phyloP scores from a whole-genome alignment of 37 sponge, comb jelly and placozoan species.

The Mnemiopsis leidyi region DNA sequence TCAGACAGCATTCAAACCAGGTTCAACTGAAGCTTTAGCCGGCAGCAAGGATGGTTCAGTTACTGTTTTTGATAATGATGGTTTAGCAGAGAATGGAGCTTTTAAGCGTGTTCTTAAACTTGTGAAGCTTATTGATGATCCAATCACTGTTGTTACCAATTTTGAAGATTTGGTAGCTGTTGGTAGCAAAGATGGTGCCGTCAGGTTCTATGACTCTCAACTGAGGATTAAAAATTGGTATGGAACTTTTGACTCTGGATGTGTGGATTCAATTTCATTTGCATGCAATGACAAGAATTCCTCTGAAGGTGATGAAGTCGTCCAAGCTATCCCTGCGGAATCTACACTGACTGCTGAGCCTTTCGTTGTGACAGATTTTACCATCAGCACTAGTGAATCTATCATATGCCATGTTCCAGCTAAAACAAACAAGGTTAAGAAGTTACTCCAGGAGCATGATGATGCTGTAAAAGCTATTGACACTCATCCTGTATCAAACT shows the following conservation, averaged over 20 bases:
- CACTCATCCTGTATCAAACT: slow-evolving; percentile 73
- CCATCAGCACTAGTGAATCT: slow-evolving; percentile 68
- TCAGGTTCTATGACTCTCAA: slow-evolving; percentile 84
- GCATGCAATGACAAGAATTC: slow-evolving; percentile 66
- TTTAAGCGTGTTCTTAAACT: slow-evolving; percentile 30
- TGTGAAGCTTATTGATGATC: slow-evolving; percentile 55
- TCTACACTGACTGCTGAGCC: slow-evolving; percentile 72
- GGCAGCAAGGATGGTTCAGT: slow-evolving; percentile 83
- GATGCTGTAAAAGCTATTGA: slow-evolving; percentile 77
- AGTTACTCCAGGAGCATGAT: slow-evolving; percentile 76
- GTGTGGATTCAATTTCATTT: slow-evolving; percentile 81
- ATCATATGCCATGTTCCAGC: slow-evolving; percentile 72
- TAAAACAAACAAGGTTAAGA: slow-evolving; percentile 72
- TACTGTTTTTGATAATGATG: slow-evolving; percentile 82
- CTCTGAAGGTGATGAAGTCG: background rate
- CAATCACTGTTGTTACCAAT: slow-evolving; percentile 32
- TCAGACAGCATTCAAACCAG: slow-evolving; percentile 77
- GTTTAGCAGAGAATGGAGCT: slow-evolving; percentile 44
- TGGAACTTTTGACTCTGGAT: slow-evolving; percentile 59
- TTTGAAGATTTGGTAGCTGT: slow-evolving; percentile 74
- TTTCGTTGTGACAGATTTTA: slow-evolving; percentile 79
- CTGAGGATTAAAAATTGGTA: slow-evolving; percentile 88
- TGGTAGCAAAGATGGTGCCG: slow-evolving; percentile 77
- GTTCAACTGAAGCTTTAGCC: slow-evolving; percentile 72
- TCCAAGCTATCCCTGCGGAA: slow-evolving; percentile 65